Conservation (phyloP, 2,888 invertebrate species). For the Cordylochernes scorpioides region DNA sequence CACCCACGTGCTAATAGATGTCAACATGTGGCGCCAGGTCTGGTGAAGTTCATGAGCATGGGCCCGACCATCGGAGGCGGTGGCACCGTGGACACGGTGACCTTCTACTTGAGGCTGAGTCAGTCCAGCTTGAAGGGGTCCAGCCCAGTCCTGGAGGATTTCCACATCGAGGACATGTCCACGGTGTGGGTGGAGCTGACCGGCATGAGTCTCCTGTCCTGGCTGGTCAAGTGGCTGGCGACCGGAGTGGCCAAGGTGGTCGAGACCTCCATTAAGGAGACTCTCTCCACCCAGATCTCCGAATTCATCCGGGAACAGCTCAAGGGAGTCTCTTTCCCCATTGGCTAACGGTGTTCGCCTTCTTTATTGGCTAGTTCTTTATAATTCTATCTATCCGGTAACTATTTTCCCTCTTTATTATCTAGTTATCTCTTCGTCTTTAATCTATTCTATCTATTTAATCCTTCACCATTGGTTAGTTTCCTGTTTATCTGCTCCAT, state of each 20-base stretch:
- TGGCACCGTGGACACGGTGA: slow-evolving; percentile 5
- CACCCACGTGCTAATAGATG: no score
- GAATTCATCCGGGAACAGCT: slow-evolving; percentile 5
- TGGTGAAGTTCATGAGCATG: slow-evolving; percentile 9
- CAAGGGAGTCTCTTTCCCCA: slow-evolving; percentile 7
- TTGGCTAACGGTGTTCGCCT: no score
- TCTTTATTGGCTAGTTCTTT: no score
- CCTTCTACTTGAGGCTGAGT: slow-evolving; percentile 8
- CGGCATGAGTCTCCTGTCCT: slow-evolving; percentile 10
- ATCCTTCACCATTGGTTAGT: no score
- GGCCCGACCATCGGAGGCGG: slow-evolving; percentile 5
- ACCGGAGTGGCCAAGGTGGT: slow-evolving; percentile 9
- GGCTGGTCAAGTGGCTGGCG: slow-evolving; percentile 9
- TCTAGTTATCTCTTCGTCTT: no score
- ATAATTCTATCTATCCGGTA: no score
- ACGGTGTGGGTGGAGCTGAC: slow-evolving; percentile 10
- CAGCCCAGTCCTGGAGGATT: slow-evolving; percentile 5
- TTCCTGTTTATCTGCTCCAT: no score
- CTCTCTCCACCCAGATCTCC: slow-evolving; percentile 2
- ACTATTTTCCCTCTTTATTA: no score
- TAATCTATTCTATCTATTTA: no score
- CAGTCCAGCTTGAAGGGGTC: slow-evolving; percentile 6
- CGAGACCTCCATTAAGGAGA: slow-evolving; percentile 7
- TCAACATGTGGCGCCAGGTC: no score
- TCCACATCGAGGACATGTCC: slow-evolving; percentile 8